Evolutionary conservation across 2,888 invertebrate species (phyloP), one percentile per base, ranked within the genome.

Genomic region (Odontomyia ornata): DNA sequence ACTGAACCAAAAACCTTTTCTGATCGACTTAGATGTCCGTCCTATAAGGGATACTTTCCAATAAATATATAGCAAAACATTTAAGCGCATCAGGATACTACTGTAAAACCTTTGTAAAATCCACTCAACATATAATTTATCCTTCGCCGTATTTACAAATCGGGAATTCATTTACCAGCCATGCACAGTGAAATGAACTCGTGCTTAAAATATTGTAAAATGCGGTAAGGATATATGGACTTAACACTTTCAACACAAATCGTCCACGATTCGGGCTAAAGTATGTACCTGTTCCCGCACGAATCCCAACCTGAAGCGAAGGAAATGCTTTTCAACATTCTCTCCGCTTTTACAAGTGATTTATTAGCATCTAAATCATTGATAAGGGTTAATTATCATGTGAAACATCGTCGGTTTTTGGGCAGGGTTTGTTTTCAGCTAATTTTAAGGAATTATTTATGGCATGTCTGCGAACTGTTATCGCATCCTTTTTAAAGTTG

Each of bases 331-430:
- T 78, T 78, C 76, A 78, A 78, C 78, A 64, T 57, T 72, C 43
- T 71, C 73, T 73, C 46, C 64, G 69, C 69, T 67, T 64, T 25
- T 18, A 30, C 72, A 67, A 73, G 72, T 79, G 78, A 79, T 79
- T 79, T 79, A 79, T 79, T 79, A 76, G 77, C 75, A 71, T 64
- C 77, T 79, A 79, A 79, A 79, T 77, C 78, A 79, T 79, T 79
- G 78, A 79, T 79, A 79, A 79, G 78, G 78, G 78, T 79, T 79
- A 79, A 79, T 79, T 79, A 79, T 79, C 78, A 79, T 79, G 78
- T 79, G 78, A 77, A 79, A 79, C 78, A 79, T 79, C 75, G 78
- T 79, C 69, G 73, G 73, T 73, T 62, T 62, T 64, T 18, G 75
- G 75, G 75, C 64, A 75, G 60, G 62, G 75, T 28, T 75, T 75